These are phyloP conservation scores for Cricetomys ansorgei DNA, from an alignment of 2,113 vertebrate species.

Conservation along the genomic window DNA sequence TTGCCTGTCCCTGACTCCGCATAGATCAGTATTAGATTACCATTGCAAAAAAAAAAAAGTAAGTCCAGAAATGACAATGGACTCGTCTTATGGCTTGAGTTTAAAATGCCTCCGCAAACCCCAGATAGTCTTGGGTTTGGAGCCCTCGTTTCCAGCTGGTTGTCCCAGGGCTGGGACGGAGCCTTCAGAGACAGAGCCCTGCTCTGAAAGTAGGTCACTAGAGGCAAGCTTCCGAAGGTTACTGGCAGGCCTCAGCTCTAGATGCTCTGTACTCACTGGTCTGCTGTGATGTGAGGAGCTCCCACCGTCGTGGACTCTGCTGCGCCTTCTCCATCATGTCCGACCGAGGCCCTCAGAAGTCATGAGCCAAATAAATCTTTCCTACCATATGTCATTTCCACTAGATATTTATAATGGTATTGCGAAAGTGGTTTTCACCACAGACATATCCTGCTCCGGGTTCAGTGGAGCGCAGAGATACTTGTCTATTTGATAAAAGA, in stretches of 20 bases:
- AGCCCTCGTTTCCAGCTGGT: background rate
- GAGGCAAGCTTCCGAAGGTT: background rate
- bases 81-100: background rate
- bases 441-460: background rate
- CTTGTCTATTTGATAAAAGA: constrained; percentile 27
- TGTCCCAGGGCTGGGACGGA: too few species aligned
- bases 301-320: background rate
- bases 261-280: background rate
- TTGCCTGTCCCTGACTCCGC: background rate
- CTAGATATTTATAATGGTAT: background rate
- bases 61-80: background rate
- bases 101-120: background rate
- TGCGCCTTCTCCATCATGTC: too few species aligned
- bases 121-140: background rate
- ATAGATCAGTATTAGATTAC: background rate
- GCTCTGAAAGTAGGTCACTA: background rate
- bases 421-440: background rate
- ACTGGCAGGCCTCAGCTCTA: background rate
- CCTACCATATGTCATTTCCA: background rate
- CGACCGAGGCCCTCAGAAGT: background rate
- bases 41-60: background rate
- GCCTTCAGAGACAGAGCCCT: background rate
- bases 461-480: constrained; percentile 10
- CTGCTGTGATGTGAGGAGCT: too few species aligned
- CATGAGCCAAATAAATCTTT: background rate